Base-by-base conservation (phyloP, 2,113 vertebrate species). In the Damaliscus lunatus region DNA sequence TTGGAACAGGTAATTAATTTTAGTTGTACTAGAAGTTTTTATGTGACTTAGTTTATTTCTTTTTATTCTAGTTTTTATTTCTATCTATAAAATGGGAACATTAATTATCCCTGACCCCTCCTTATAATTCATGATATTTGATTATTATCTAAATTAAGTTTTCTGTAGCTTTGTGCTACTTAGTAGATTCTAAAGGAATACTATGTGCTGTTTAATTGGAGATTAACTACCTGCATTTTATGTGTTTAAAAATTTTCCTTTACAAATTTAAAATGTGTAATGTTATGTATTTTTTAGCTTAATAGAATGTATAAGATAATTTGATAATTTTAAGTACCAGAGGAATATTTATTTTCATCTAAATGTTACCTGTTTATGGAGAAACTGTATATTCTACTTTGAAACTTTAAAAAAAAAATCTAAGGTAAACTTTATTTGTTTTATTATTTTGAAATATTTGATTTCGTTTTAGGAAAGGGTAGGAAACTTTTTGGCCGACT, bases 401-500 rank as follows among this genome's bases (percentile, higher is more conserved):
- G 40, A 96, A 57, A 40, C 36, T 90, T 96, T 16, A 10, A 40
- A 88, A 88, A 88, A 77, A n/a, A 55, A 16, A 83, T 91, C 12
- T 62, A 62, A 90, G n/a, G 53, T 50, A 90, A 78, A 36, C 19
- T 90, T 94, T 53, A 43, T 74, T 90, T 83, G 25, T 57, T 93
- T 55, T 86, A 52, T 94, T 94, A 62, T 96, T 94, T 85, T 97
- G 82, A 93, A 97, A 95, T 97, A 46, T 97, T 77, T 98, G 88
- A 60, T 88, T 99, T 97, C 91, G 0, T 3, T 98, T 53, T 98
- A 99, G 99, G 99, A 99, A 98, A 99, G 99, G 53, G 99, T 99
- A 97, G 99, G 99, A 96, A 99, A 99, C 98, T 99, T 99, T 84
- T 94, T 99, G 98, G 99, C 99, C 21, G 99, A 99, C 97, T 99